Evolutionary conservation across 2,113 vertebrate species (phyloP).

Genomic region (Orthonyx spaldingii): DNA sequence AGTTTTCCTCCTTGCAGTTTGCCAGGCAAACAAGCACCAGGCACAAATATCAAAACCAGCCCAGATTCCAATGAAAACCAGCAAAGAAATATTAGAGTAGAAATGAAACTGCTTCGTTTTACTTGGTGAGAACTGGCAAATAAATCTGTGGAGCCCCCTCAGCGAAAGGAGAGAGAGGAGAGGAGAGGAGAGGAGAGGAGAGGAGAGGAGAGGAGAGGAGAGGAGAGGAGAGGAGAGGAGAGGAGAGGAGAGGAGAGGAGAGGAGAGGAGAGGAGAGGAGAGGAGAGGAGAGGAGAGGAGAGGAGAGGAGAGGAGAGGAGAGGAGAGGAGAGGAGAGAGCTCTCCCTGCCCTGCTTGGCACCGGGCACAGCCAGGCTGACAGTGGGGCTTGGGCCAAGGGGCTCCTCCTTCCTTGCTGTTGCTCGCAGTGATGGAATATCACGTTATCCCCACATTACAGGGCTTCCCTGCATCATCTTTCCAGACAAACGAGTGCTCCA

Average conservation of each 20-base stretch:
- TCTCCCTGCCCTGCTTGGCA: not conserved
- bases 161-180: not conserved
- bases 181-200: not conserved
- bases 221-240: not conserved
- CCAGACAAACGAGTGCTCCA: not conserved
- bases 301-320: not conserved
- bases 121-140: not conserved
- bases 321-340: not conserved
- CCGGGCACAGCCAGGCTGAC: not conserved
- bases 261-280: not conserved
- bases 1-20: constrained; percentile 35
- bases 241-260: not conserved
- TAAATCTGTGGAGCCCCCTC: not conserved
- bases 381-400: not conserved
- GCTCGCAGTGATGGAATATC: not conserved
- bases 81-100: not conserved
- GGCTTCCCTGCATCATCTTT: not conserved
- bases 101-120: not conserved
- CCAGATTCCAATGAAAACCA: constrained; percentile 32
- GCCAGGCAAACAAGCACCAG: constrained; percentile 43
- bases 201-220: not conserved
- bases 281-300: not conserved
- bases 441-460: not conserved
- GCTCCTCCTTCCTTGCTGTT: not conserved
- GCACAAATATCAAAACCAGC: constrained; percentile 46